Percentiles rank a stretch among this genome's conserved stretches.
These are phyloP conservation scores for Tachina lurida DNA, from an alignment of 2,888 invertebrate genomes.

Conservation along the genomic window DNA sequence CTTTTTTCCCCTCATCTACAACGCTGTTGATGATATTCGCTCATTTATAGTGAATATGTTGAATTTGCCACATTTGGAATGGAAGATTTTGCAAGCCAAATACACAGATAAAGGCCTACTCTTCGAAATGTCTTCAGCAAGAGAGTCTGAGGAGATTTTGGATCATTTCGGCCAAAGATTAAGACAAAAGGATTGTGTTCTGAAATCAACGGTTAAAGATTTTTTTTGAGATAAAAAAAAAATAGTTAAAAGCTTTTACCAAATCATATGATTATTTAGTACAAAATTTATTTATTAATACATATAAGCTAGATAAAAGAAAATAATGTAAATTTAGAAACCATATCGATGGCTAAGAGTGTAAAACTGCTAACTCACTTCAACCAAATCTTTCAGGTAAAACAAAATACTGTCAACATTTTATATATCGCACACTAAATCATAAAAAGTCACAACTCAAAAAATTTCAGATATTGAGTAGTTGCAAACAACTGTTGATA, in stretches of 20 bases:
- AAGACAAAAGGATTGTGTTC: conserved; percentile 32
- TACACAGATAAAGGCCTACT: conserved; percentile 55
- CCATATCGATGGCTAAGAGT: no score
- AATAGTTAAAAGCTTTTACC: background rate
- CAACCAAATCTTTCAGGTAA: no score
- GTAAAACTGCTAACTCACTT: no score
- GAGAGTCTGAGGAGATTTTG: conserved; percentile 15
- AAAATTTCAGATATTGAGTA: no score
- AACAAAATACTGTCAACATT: no score
- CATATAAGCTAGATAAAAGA: no score
- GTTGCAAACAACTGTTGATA: no score
- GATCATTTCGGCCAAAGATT: conserved; percentile 15
- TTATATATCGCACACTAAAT: no score
- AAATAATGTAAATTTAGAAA: no score
- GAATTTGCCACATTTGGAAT: conserved; percentile 34
- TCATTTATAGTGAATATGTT: conserved; percentile 33
- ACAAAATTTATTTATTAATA: no score
- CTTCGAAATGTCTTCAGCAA: conserved; percentile 46
- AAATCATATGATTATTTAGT: no score
- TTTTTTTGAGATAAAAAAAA: conserved; percentile 15
- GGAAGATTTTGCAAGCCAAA: conserved; percentile 53
- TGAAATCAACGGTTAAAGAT: conserved; percentile 30
- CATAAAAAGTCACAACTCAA: no score
- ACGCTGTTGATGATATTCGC: conserved; percentile 59
- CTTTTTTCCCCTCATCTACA: background rate